phyloP scores from a whole-genome alignment of 2,113 vertebrate genomes.

The Nestor notabilis region DNA sequence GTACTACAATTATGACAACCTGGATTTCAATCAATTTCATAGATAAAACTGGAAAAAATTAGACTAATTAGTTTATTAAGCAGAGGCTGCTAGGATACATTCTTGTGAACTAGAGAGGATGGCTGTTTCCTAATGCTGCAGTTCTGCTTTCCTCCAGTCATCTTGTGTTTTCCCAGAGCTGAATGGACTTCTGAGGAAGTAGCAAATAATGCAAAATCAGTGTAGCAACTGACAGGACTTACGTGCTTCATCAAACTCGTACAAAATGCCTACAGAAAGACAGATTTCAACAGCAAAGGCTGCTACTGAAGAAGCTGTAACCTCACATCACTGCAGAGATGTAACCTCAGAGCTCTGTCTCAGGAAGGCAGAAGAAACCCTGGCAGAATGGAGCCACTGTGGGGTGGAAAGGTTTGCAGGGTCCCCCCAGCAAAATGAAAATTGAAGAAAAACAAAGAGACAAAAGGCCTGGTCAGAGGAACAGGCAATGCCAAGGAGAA shows the following conservation, averaged over 20 bases:
- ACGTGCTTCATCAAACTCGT: not conserved
- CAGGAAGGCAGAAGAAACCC: not conserved
- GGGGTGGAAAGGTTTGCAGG: not conserved
- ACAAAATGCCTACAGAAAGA: too few relatives aligned
- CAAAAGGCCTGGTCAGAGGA: not conserved
- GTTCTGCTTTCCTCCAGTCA: not conserved
- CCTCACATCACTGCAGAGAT: too few relatives aligned
- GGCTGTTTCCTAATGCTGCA: not conserved
- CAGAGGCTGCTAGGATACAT: not conserved
- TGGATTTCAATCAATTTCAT: fast-evolving
- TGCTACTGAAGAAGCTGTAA: not conserved
- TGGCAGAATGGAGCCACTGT: fast-evolving
- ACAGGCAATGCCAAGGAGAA: not conserved
- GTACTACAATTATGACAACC: not conserved
- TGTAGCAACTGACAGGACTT: not conserved
- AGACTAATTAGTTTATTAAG: not conserved
- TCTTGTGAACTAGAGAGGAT: not conserved
- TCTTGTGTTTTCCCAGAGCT: not conserved
- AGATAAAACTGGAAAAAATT: not conserved
- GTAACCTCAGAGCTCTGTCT: not conserved
- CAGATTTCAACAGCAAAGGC: not conserved
- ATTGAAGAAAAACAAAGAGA: not conserved
- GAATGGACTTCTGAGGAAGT: not conserved
- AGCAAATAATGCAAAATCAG: not conserved
- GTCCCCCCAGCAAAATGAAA: not conserved